phyloP scores from a whole-genome alignment of 2,113 vertebrate genomes.

The Trematomus loennbergii region DNA sequence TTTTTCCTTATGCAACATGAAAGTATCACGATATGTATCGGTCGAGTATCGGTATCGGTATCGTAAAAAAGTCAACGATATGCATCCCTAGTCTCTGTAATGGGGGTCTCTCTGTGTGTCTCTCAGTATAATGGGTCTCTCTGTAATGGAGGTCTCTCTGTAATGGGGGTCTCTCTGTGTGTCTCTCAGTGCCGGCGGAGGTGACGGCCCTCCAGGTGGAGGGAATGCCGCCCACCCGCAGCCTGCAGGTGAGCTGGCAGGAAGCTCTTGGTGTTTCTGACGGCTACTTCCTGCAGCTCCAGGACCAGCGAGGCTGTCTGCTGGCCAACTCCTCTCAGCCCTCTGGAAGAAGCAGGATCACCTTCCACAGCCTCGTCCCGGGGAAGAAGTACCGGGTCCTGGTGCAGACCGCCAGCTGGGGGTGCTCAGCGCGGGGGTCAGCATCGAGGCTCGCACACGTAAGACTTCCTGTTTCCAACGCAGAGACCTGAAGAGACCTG shows the following conservation, averaged over 20 bases:
- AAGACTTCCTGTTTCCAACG: slow-evolving; percentile 50
- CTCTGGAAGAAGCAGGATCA: slow-evolving; percentile 80
- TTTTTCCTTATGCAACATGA: no score
- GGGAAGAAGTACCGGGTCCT: slow-evolving; percentile 91
- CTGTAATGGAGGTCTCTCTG: no score
- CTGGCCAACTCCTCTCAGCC: slow-evolving; percentile 86
- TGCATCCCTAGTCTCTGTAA: no score
- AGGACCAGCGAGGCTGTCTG: slow-evolving; percentile 85
- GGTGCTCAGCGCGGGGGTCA: slow-evolving; percentile 85
- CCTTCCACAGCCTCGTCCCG: slow-evolving; percentile 87
- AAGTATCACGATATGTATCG: no score
- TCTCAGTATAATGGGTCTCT: no score
- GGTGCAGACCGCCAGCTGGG: slow-evolving; percentile 90
- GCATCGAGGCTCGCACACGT: slow-evolving; percentile 89
- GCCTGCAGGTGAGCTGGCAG: slow-evolving; percentile 90
- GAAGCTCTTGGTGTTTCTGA: slow-evolving; percentile 88
- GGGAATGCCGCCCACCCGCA: slow-evolving; percentile 84
- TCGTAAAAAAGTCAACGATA: no score
- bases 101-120: no score
- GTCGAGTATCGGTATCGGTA: no score
- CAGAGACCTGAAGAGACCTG: neutral
- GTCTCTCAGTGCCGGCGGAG: slow-evolving; percentile 72
- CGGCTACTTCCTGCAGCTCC: slow-evolving; percentile 89
- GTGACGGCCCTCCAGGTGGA: slow-evolving; percentile 86
- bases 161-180: no score